Base-by-base conservation (phyloP, 2,113 vertebrate species). In the Patagioenas fasciata region DNA sequence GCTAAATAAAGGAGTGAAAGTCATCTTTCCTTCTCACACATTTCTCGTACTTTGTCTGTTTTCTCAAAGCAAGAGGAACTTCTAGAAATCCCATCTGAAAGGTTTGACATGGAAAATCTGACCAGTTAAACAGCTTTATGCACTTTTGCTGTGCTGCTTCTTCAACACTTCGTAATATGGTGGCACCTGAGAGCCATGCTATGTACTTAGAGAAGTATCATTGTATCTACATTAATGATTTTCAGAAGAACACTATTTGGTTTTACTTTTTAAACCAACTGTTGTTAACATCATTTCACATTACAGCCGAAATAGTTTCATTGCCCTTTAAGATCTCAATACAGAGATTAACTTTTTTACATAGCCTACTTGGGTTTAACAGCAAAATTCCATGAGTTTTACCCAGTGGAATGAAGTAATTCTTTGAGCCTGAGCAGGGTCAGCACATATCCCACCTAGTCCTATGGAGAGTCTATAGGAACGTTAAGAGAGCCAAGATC, bases 31-130 rank as follows among this genome's bases (percentile, higher is more conserved):
- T 16, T 87, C 21, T 70, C 16, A 25, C 24, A 32, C 11, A 5
- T n/a, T 53, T 80, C 19, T 81, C 58, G 54, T 38, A 7, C 17
- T 90, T 83, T 80, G 10, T 87, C 88, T 88, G 14, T 48, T 85
- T 96, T 73, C 86, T 95, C 72, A 95, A 56, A 90, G n/a, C 23
- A 18, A 78, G 8, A 53, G 24, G 50, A 94, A 88, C 28, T 47
- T 6, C 29, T 89, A 88, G 86, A 95, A 96, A 78, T 9, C 15
- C 64, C 18, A 47, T 44, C 44, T 50, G 29, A 89, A 91, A 93
- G 15, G 86, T 72, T 67, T 95, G 48, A 60, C 34, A 78, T 80
- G 66, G 62, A 78, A 85, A 92, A 34, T 67, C n/a, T 57, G 24
- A 87, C 15, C 54, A 94, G 70, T 89, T 80, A 86, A 80, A 57